phyloP scores from a whole-genome alignment of 2,113 vertebrate genomes.

The Bujurquina vittata region DNA sequence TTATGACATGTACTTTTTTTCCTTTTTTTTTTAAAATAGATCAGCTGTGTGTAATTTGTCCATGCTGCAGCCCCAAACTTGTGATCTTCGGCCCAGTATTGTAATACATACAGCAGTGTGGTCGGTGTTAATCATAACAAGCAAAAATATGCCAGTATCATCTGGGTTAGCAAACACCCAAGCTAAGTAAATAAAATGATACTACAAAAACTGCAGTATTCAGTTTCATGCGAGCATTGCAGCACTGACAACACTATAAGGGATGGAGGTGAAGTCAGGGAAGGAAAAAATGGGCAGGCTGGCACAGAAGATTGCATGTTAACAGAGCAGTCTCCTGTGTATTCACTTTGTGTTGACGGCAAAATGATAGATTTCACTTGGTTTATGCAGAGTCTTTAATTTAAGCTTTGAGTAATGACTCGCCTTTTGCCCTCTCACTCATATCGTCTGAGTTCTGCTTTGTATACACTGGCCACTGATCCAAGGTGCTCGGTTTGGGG shows the following conservation, averaged over 20 bases:
- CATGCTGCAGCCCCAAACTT: neutral
- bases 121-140: neutral
- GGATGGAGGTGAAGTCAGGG: neutral
- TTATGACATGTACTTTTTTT: no score
- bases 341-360: constrained; percentile 54
- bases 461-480: constrained; percentile 65
- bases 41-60: neutral
- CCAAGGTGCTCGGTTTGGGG: constrained; percentile 58
- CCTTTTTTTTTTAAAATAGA: neutral
- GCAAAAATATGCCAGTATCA: neutral
- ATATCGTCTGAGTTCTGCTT: constrained; percentile 63
- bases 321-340: constrained; percentile 50
- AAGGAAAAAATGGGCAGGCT: constrained; percentile 27
- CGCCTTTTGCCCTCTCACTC: constrained; percentile 66
- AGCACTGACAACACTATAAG: constrained; percentile 12
- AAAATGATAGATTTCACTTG: constrained; percentile 74
- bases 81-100: neutral
- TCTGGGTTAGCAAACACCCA: neutral
- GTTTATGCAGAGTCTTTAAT: constrained; percentile 71
- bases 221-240: neutral
- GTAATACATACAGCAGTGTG: neutral
- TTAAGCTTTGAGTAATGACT: constrained; percentile 70
- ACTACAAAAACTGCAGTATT: neutral
- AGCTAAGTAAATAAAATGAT: neutral
- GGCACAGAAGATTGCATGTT: constrained; percentile 51